A percentile compares a stretch with the other conserved stretches of the same genome.
phyloP scores from a whole-genome alignment of 2,888 invertebrate species.

The Erynnis tages region DNA sequence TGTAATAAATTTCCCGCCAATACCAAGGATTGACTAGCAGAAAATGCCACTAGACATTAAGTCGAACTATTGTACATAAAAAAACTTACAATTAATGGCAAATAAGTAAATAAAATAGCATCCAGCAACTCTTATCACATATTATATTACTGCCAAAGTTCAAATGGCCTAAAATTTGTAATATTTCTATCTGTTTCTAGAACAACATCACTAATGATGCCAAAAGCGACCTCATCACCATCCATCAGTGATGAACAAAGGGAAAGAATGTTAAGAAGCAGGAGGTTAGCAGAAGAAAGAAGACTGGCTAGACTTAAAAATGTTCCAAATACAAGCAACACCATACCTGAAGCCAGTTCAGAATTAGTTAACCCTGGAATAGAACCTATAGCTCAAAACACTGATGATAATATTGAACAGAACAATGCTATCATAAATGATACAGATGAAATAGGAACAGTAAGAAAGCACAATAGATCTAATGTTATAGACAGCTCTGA shows the following conservation, averaged over 20 bases:
- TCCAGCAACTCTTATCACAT: too few relatives aligned
- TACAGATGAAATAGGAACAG: conserved; percentile 21
- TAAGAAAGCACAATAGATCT: conserved; percentile 38
- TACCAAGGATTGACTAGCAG: too few relatives aligned
- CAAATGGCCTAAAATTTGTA: too few relatives aligned
- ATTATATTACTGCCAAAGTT: too few relatives aligned
- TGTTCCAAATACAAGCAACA: conserved; percentile 29
- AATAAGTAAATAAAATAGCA: too few relatives aligned
- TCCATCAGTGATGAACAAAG: conserved; percentile 83
- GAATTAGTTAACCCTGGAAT: conserved; percentile 25
- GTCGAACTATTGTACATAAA: too few relatives aligned
- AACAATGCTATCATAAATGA: conserved; percentile 22
- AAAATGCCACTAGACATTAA: too few relatives aligned
- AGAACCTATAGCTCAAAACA: conserved; percentile 12
- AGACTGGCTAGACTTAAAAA: conserved; percentile 77
- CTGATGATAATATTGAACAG: conserved; percentile 6
- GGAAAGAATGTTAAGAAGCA: conserved; percentile 86
- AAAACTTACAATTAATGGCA: too few relatives aligned
- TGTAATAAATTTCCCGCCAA: too few relatives aligned
- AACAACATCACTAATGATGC: conserved; percentile 43
- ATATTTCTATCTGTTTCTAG: conserved; percentile 44
- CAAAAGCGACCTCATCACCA: conserved; percentile 70
- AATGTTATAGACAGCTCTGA: conserved; percentile 42
- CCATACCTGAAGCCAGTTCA: conserved; percentile 1
- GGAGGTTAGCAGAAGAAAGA: conserved; percentile 83